A percentile compares a stretch with the other conserved stretches of the same genome.
Conservation (phyloP, 92 coral and sea anemone genomes). For the Umimayanthus kanabou region DNA sequence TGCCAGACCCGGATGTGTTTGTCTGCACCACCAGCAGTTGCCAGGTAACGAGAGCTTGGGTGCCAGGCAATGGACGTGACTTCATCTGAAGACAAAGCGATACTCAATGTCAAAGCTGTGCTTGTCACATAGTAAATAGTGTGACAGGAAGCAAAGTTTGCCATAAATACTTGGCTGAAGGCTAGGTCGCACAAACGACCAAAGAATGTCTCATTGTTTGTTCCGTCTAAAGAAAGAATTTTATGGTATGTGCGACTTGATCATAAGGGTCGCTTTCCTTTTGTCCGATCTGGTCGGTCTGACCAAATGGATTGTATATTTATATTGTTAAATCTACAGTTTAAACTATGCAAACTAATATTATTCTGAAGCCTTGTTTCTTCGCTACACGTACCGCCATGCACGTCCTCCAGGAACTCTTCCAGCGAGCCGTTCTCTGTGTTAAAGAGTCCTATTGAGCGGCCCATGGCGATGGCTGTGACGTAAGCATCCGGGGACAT, state of each 20-base stretch:
- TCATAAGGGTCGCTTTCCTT: no score
- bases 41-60: slow-evolving; percentile 96
- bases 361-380: background rate
- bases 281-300: no score
- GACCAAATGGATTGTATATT: no score
- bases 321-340: no score
- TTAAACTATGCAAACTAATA: background rate
- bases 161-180: no score
- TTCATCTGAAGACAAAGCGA: slow-evolving; percentile 60
- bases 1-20: slow-evolving; percentile 99
- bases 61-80: slow-evolving; percentile 97
- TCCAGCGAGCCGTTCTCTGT: slow-evolving; percentile 87
- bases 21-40: slow-evolving; percentile 97
- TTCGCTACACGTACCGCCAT: slow-evolving; percentile 69
- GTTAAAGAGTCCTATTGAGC: slow-evolving; percentile 85
- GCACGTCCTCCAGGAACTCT: slow-evolving; percentile 86
- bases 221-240: no score
- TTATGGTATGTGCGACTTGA: no score
- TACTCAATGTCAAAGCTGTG: background rate
- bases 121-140: no score
- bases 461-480: slow-evolving; percentile 93
- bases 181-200: no score
- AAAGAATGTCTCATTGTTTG: no score
- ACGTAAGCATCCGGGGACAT: slow-evolving; percentile 98
- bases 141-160: no score